These are phyloP conservation scores for Emydoidea blandingii DNA, from an alignment of 2,797 vertebrate genomes.

Conservation along the genomic window DNA sequence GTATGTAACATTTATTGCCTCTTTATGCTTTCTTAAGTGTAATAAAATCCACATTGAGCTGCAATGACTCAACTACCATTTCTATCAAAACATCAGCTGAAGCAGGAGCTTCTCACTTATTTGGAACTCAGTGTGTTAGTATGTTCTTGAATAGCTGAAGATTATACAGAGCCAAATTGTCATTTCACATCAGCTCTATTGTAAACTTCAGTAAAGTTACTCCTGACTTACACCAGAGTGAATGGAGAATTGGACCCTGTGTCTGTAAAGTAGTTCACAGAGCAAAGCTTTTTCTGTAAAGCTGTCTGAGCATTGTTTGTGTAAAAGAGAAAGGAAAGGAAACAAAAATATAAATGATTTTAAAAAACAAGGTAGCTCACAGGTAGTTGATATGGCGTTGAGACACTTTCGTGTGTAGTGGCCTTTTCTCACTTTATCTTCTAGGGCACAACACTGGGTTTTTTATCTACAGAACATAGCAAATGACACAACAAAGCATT, in stretches of 20 bases:
- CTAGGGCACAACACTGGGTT: no score
- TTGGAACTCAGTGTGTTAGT: constrained; percentile 69
- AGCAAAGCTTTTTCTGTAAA: not conserved
- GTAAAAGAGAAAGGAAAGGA: not conserved
- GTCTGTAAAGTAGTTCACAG: accelerated
- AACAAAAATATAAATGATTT: not conserved
- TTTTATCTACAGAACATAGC: not conserved
- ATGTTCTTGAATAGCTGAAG: constrained; percentile 72
- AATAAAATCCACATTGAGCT: constrained; percentile 73
- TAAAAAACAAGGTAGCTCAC: not conserved
- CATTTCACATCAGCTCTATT: constrained; percentile 69
- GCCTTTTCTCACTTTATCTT: not conserved
- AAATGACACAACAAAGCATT: not conserved
- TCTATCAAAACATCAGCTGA: constrained; percentile 77
- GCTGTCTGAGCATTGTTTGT: not conserved
- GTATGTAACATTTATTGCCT: constrained; percentile 73
- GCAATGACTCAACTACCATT: constrained; percentile 69
- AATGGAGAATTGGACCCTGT: not conserved
- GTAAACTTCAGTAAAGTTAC: not conserved
- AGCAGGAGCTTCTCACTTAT: constrained; percentile 64
- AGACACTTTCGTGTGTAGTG: not conserved
- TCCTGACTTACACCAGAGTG: not conserved
- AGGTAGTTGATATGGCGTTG: not conserved
- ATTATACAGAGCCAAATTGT: constrained; percentile 49
- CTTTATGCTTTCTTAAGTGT: constrained; percentile 65